Percentiles rank a stretch among this genome's conserved stretches.
Conservation (phyloP, 2,113 vertebrate species). For the Pontoporia blainvillei region DNA sequence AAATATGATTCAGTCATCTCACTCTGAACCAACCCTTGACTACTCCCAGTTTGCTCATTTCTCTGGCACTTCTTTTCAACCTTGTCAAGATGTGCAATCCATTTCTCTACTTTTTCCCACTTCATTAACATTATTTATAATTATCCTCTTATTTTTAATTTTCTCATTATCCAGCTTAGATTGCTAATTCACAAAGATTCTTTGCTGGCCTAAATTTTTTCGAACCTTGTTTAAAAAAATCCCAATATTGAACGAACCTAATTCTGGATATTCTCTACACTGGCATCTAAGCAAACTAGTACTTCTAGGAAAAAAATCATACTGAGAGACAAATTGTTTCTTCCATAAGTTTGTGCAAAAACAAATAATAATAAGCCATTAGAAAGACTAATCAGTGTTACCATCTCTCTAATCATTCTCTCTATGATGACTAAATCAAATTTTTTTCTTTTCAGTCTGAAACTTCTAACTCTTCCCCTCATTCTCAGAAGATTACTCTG, state of each 20-base stretch:
- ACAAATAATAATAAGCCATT: background rate
- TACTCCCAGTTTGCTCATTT: background rate
- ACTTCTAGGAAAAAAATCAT: background rate
- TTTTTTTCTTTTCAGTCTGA: background rate
- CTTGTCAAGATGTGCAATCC: background rate
- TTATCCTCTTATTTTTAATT: background rate
- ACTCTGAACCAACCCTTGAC: background rate
- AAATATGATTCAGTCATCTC: background rate
- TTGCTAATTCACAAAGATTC: background rate
- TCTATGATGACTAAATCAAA: background rate
- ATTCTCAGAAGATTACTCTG: background rate
- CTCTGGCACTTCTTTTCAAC: background rate
- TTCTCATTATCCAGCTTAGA: background rate
- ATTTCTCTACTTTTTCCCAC: background rate
- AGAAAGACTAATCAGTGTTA: background rate
- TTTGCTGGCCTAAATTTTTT: background rate
- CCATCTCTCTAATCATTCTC: background rate
- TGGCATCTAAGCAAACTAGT: background rate
- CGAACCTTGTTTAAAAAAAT: background rate
- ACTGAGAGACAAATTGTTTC: background rate
- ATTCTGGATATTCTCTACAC: background rate
- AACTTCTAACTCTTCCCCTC: background rate
- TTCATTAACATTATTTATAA: background rate
- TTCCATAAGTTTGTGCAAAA: background rate
- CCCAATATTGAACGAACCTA: background rate